Evolutionary conservation across 2,797 vertebrate genomes (phyloP).

Genomic region (Odontamblyopus lacepedii): DNA sequence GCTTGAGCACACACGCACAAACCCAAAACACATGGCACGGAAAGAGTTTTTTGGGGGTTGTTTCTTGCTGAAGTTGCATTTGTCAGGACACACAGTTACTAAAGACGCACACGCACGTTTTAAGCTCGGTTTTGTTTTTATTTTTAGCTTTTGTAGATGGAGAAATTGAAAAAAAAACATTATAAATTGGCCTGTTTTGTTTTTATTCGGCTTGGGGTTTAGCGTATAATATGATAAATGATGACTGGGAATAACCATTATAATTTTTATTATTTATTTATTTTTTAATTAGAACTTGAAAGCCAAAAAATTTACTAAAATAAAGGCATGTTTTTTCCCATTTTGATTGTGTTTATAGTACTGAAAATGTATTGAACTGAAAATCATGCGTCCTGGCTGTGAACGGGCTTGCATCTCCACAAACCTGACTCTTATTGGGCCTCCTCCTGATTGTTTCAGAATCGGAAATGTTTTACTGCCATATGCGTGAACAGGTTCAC

Average conservation of each 20-base stretch:
- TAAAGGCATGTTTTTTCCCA: too few species aligned
- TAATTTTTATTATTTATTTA: not conserved
- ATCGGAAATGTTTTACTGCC: too few species aligned
- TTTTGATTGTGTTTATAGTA: too few species aligned
- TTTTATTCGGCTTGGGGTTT: not conserved
- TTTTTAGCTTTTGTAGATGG: not conserved
- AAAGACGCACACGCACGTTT: not conserved
- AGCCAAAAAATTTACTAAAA: too few species aligned
- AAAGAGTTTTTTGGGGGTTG: not conserved
- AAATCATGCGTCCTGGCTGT: too few species aligned
- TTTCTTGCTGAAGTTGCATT: conserved; percentile 37
- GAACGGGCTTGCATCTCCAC: too few species aligned
- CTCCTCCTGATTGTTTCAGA: too few species aligned
- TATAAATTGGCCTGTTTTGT: not conserved
- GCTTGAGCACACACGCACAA: conserved; percentile 10
- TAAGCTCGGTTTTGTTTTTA: not conserved
- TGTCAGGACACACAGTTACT: not conserved
- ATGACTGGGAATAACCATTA: not conserved
- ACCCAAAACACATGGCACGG: conserved; percentile 18
- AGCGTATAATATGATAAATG: not conserved
- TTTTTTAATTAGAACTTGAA: not conserved
- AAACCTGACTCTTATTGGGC: too few species aligned
- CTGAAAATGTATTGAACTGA: too few species aligned
- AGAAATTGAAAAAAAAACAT: not conserved
- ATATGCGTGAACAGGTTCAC: too few species aligned